A percentile compares a stretch with the other conserved stretches of the same genome.
Conservation (phyloP, 1,140 invertebrate genomes). For the Manduca sexta region DNA sequence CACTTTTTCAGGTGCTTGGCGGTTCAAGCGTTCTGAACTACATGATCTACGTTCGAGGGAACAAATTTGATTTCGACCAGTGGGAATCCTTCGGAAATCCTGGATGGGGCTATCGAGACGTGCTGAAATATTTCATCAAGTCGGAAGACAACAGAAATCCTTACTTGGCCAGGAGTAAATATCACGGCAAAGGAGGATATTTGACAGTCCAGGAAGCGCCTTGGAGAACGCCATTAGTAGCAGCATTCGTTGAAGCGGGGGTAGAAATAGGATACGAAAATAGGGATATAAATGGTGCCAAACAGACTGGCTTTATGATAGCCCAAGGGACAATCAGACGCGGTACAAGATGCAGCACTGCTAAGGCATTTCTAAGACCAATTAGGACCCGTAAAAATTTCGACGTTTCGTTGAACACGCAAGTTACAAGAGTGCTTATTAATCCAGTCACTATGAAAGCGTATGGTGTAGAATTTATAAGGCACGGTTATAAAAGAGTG, state of each 20-base stretch:
- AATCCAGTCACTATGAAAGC: slow-evolving; percentile 82
- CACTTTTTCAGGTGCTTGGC: slow-evolving; percentile 78
- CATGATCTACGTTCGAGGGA: slow-evolving; percentile 94
- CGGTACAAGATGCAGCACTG: slow-evolving; percentile 90
- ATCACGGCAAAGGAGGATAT: slow-evolving; percentile 84
- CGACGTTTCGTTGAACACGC: slow-evolving; percentile 84
- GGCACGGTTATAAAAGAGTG: slow-evolving; percentile 78
- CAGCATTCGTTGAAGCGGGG: slow-evolving; percentile 90
- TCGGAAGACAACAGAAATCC: slow-evolving; percentile 92
- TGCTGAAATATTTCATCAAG: slow-evolving; percentile 92
- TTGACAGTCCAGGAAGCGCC: slow-evolving; percentile 89
- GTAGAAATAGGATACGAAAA: slow-evolving; percentile 90
- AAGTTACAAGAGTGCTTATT: slow-evolving; percentile 82
- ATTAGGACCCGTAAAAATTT: slow-evolving; percentile 85
- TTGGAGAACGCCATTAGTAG: slow-evolving; percentile 85
- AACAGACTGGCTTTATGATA: slow-evolving; percentile 90
- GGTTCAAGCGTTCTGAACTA: slow-evolving; percentile 95
- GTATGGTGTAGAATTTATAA: slow-evolving; percentile 83
- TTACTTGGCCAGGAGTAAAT: slow-evolving; percentile 80
- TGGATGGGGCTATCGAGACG: slow-evolving; percentile 92
- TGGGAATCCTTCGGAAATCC: slow-evolving; percentile 91
- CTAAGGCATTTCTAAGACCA: slow-evolving; percentile 90
- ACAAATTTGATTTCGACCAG: slow-evolving; percentile 88
- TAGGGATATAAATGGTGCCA: slow-evolving; percentile 89
- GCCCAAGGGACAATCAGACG: slow-evolving; percentile 91